These are phyloP conservation scores for Drosophila bifasciata DNA, from an alignment of 1,140 invertebrate species.

Conservation along the genomic window DNA sequence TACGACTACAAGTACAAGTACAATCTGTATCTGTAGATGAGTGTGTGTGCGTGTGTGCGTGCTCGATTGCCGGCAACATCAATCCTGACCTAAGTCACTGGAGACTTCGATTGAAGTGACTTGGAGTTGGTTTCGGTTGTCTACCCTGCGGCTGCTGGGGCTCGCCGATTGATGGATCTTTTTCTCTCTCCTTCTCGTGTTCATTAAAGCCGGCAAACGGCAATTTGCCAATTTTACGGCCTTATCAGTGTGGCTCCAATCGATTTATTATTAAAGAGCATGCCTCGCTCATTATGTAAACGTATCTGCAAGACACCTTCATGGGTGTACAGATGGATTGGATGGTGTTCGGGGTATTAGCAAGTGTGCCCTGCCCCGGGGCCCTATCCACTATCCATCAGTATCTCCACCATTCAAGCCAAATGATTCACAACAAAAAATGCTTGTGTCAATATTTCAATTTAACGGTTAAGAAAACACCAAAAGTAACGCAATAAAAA, in stretches of 20 bases:
- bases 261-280: constrained; percentile 68
- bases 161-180: constrained; percentile 65
- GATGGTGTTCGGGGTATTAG: constrained; percentile 65
- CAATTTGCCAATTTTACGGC: constrained; percentile 58
- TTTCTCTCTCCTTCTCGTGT: constrained; percentile 26
- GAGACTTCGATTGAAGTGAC: too few species aligned
- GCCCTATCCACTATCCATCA: constrained; percentile 1
- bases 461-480: constrained; percentile 70
- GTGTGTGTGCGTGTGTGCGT: constrained; percentile 11
- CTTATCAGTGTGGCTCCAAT: constrained; percentile 76
- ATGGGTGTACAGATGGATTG: constrained; percentile 27
- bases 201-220: constrained; percentile 51
- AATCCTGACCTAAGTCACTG: constrained; percentile 75
- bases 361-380: constrained; percentile 48
- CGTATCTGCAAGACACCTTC: constrained; percentile 27
- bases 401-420: neutral
- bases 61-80: constrained; percentile 33
- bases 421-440: constrained; percentile 47
- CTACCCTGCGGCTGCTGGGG: constrained; percentile 22
- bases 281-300: constrained; percentile 66
- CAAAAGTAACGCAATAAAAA: constrained; percentile 28
- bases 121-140: constrained; percentile 30
- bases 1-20: neutral
- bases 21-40: constrained; percentile 8
- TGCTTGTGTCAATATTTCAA: constrained; percentile 78